Evolutionary conservation across 2,888 invertebrate species (phyloP).

Genomic region (Drosophila dives): DNA sequence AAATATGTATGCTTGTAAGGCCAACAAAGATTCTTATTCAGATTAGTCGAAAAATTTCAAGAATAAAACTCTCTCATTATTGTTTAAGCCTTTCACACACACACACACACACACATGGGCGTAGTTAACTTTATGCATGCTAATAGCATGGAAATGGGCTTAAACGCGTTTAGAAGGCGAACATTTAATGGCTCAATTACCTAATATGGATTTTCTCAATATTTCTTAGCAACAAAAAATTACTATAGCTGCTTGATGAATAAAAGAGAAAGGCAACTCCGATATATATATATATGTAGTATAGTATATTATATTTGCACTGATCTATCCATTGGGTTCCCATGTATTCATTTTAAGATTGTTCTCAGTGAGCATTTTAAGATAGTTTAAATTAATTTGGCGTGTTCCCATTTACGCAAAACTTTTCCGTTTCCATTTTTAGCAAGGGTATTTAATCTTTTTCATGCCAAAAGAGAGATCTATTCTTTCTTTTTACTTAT

Average conservation of each 20-base stretch:
- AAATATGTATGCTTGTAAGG: neutral
- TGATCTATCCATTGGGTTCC: neutral
- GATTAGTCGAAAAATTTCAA: slow-evolving; percentile 25
- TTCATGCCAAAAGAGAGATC: neutral
- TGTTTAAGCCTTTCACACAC: slow-evolving; percentile 25
- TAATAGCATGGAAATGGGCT: slow-evolving; percentile 2
- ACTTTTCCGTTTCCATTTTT: neutral
- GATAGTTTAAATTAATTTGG: neutral
- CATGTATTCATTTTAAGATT: neutral
- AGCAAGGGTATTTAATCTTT: neutral
- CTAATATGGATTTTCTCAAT: neutral
- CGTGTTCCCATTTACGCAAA: neutral
- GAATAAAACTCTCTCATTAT: slow-evolving; percentile 56
- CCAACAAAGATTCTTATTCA: slow-evolving; percentile 12
- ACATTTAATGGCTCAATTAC: neutral
- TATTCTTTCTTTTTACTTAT: neutral
- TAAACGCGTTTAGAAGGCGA: slow-evolving; percentile 3
- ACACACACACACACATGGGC: neutral
- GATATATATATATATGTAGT: neutral
- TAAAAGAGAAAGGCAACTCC: slow-evolving; percentile 15
- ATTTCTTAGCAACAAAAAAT: neutral
- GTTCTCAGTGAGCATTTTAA: neutral
- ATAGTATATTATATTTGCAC: neutral
- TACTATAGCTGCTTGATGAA: neutral
- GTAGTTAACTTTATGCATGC: neutral